These are phyloP conservation scores for Pogonognathellus flavescens DNA, from an alignment of 1,140 invertebrate genomes.

Conservation along the genomic window DNA sequence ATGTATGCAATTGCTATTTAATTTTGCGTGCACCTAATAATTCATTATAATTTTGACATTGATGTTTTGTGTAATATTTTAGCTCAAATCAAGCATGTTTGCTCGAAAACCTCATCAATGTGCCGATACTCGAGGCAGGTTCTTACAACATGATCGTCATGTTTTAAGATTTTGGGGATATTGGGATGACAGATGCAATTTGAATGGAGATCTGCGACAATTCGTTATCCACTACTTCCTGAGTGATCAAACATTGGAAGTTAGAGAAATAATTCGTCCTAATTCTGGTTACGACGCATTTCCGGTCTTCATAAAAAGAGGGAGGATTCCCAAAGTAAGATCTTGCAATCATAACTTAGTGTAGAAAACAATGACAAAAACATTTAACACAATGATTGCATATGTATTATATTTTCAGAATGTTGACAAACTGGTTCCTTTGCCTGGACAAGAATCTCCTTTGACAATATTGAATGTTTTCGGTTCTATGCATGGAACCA, in stretches of 20 bases:
- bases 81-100: conserved; percentile 69
- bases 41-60: background rate
- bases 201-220: conserved; percentile 81
- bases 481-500: conserved; percentile 64
- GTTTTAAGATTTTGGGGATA: conserved; percentile 88
- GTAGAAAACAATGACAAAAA: conserved; percentile 13
- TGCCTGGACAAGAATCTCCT: conserved; percentile 65
- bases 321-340: conserved; percentile 83
- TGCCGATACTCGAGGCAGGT: conserved; percentile 76
- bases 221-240: conserved; percentile 86
- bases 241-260: conserved; percentile 89
- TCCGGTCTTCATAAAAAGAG: conserved; percentile 80
- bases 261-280: conserved; percentile 80
- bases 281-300: conserved; percentile 81
- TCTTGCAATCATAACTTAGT: background rate
- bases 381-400: no score
- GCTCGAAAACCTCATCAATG: conserved; percentile 74
- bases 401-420: background rate
- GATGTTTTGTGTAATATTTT: conserved; percentile 45
- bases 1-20: conserved; percentile 67
- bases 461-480: conserved; percentile 65
- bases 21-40: background rate
- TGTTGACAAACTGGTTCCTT: conserved; percentile 55
- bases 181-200: conserved; percentile 86
- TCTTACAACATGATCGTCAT: conserved; percentile 82